These are phyloP conservation scores for Thaleichthys pacificus DNA, from an alignment of 2,797 vertebrate genomes.

Conservation along the genomic window DNA sequence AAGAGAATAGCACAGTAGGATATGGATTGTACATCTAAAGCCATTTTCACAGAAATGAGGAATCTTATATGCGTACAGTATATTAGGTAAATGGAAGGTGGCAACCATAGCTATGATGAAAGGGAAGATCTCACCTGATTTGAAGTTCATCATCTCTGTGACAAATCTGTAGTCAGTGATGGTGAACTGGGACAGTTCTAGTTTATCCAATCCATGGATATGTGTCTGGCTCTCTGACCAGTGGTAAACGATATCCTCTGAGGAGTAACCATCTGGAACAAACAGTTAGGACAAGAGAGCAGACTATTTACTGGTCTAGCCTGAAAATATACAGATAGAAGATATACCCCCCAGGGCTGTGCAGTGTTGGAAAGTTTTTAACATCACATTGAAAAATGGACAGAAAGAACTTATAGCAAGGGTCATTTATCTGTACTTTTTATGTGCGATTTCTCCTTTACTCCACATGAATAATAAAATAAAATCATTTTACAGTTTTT, in stretches of 20 bases:
- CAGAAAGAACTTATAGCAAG: neutral
- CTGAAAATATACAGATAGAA: neutral
- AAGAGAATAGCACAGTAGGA: neutral
- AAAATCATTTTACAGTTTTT: too few species aligned
- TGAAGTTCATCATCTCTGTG: constrained; percentile 94
- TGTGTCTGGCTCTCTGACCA: constrained; percentile 96
- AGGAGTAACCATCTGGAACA: constrained; percentile 91
- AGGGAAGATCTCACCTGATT: constrained; percentile 81
- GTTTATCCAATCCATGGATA: constrained; percentile 94
- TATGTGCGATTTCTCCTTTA: neutral
- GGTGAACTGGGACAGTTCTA: constrained; percentile 97
- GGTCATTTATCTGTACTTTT: constrained; percentile 4
- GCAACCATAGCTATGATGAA: constrained; percentile 3
- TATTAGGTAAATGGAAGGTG: too few species aligned
- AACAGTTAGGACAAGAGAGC: constrained; percentile 23
- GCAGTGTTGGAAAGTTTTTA: neutral
- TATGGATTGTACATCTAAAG: neutral
- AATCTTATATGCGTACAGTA: neutral
- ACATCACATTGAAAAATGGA: neutral
- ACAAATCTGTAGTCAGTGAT: constrained; percentile 92
- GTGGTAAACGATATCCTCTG: constrained; percentile 94
- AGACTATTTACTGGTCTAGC: constrained; percentile 6
- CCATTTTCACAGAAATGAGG: neutral
- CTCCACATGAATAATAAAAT: neutral
- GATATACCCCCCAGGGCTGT: neutral